Evolutionary conservation across 2,888 invertebrate genomes (phyloP), one percentile per base, ranked within the genome.

Genomic region (Kuschelorhynchus macadamiae): DNA sequence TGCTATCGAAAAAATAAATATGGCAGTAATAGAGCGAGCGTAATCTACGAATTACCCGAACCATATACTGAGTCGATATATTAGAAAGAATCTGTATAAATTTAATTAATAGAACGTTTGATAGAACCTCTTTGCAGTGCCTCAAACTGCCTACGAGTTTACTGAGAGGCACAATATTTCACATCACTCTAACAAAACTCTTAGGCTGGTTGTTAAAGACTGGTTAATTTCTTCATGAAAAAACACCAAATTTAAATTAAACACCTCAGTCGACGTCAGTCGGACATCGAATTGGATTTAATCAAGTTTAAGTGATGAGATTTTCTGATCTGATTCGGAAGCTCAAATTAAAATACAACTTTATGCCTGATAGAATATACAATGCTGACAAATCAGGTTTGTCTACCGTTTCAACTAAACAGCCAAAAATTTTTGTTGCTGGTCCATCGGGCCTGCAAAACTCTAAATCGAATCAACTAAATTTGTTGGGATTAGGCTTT

Each of bases 141-240:
- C 11, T 18, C 17, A 46, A 46, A 20, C 46, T 20, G 46, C 20
- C 11, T 46, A 20, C 46, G 46, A 46, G 11, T 46, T 46, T 20
- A 20, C 46, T 18, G 46, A 46, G 7, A 25, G 12, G 20, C 17
- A 46, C 11, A 46, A 20, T 20, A 21, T 21, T 21, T 11, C 18
- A 21, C 20, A 46, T 12, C 46, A 46, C 20, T 20, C 20, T 8
- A 46, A 20, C 20, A 46, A 46, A 18, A 17, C 9, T 17, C 18
- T 44, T 16, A 16, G 16, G 17, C 11, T n/a, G 14, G 73, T 74
- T 72, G 50, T 72, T n/a, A 72, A 65, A 71, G 72, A 73, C 50
- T 74, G 72, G 72, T 21, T 70, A 56, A 47, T 36, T 21, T 66
- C 62, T 12, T 74, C 53, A 68, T 68, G 67, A 68, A 72, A 16